Base-by-base conservation (phyloP, 2,797 vertebrate genomes). In the Triplophysa bombifrons region DNA sequence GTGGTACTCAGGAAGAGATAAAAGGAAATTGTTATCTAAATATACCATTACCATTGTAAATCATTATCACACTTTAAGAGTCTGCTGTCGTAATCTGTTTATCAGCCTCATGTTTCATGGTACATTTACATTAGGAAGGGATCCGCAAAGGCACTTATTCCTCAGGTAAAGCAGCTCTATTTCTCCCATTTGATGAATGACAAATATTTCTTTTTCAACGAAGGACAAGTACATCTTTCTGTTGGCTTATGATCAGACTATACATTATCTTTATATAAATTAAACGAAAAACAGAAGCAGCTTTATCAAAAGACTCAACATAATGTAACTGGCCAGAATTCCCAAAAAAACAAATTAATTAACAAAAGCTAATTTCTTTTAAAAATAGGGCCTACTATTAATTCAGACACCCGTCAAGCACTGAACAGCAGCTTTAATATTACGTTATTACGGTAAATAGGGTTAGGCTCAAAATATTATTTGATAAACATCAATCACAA, bases 21-120 rank as follows among this genome's bases (percentile, higher is more conserved):
- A 51, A 50, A 68, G 64, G 48, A 75, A 78, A 76, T 72, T 84
- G 55, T 76, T 76, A 80, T 84, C 68, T 70, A 73, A 80, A 79
- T 75, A 76, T 20, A 60, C 70, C 60, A 60, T 60, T 25, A 79
- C 55, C 50, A 70, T 41, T 46, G 67, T 55, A 56, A 82, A 79
- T 76, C 48, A 19, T 68, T 68, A 27, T 73, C 51, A 74, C 34
- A 41, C 48, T 16, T 66, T 38, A 27, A 20, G 27, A 67, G 25
- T 2, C 10, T 76, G 34, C 63, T 71, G 56, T 2, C 68, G 69
- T 30, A 79, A 73, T 78, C 41, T 66, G 58, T 75, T 75, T 64
- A 72, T 82, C 46, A 67, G 50, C 71, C 41, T 38, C 27, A 71
- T 16, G 56, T 74, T 64, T 64, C 58, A 72, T n/a, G 34, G 19